Conservation (phyloP, 2,797 vertebrate genomes). For the Acanthis flammea region DNA sequence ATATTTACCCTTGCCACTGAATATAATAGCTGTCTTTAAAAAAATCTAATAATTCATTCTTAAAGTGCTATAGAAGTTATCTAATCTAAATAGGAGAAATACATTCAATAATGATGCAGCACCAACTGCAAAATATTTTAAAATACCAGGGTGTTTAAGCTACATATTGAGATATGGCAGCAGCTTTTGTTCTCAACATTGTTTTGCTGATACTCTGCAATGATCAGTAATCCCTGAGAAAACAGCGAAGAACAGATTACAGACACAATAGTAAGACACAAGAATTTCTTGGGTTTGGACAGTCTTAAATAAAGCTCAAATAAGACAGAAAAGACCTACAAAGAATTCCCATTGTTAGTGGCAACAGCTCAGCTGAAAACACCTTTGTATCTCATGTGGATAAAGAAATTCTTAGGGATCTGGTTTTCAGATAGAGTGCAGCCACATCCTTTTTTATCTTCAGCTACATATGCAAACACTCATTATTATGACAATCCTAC, state of each 20-base stretch:
- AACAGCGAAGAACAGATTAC: neutral
- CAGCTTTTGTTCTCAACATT: neutral
- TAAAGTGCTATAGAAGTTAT: neutral
- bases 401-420: neutral
- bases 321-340: neutral
- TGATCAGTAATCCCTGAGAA: neutral
- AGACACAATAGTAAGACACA: neutral
- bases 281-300: neutral
- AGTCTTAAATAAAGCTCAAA: neutral
- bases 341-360: neutral
- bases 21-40: neutral
- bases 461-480: neutral
- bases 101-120: neutral
- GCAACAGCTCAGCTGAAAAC: neutral
- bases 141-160: neutral
- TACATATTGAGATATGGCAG: neutral
- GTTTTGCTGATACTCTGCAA: neutral
- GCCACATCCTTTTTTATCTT: neutral
- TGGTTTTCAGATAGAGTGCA: neutral
- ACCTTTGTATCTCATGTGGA: neutral
- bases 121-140: neutral
- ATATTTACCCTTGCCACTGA: neutral
- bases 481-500: neutral
- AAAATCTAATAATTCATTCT: neutral
- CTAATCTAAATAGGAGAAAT: neutral